Base-by-base conservation (phyloP, 1,140 invertebrate species). In the Venturia canescens region DNA sequence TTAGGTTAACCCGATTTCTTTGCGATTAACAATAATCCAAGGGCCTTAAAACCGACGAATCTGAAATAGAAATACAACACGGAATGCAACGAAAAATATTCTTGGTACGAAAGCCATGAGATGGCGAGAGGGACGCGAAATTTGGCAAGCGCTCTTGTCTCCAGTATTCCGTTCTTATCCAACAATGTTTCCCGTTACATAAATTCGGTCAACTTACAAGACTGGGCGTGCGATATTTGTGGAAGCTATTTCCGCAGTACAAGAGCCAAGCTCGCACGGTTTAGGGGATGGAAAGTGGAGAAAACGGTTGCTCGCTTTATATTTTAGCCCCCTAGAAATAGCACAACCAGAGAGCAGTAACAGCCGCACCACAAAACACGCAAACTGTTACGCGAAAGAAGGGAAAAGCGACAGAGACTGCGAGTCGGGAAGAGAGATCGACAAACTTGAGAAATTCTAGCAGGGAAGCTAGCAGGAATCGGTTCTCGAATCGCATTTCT, bases 171-270 rank as follows among this genome's bases (percentile, higher is more conserved):
- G 1, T 63, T 26, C 31, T 16, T 71, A 71, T 71, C n/a, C 69
- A 38, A 15, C 69, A 26, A n/a, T 4, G 34, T 18, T 34, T 13
- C 27, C 9, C 38, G 26, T 53, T 81, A 80, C 80, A 83, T 84
- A 83, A 85, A 84, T 85, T 85, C 79, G 83, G 80, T 80, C 75
- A 85, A 85, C 76, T 85, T 85, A 83, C 26, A 71, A 71, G 69
- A 82, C 80, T 23, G 50, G 16, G 50, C 69, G 63, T 53, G 78
- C 83, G 82, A 82, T 78, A 76, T 80, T 84, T 82, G 81, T 74
- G 82, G 60, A 81, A 83, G 83, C 79, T 83, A 72, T 53, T 53
- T 15, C 78, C 82, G 21, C 26, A 38, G 38, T 71, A 71, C 69
- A 48, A 27, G 60, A 26, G 23, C n/a, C 60, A 63, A 63, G 29